Conservation (phyloP, 2,797 vertebrate species). For the Strix occidentalis region DNA sequence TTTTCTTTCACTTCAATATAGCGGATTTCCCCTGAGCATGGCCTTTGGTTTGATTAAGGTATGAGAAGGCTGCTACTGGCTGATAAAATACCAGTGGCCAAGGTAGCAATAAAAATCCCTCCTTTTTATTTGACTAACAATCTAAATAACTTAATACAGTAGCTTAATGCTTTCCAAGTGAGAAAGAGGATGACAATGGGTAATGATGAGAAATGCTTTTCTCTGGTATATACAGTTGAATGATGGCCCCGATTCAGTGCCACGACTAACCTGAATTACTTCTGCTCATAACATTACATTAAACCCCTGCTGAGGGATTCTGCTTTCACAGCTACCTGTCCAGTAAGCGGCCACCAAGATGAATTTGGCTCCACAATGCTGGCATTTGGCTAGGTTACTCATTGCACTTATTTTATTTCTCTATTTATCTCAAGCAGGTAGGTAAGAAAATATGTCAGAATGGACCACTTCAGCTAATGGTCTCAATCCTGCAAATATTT, state of each 20-base stretch:
- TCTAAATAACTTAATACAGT: background rate
- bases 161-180: background rate
- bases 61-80: background rate
- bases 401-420: background rate
- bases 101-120: background rate
- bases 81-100: background rate
- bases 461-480: background rate
- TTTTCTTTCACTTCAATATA: background rate
- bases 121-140: background rate
- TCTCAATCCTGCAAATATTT: background rate
- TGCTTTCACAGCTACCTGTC: background rate
- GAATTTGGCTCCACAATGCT: background rate
- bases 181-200: background rate
- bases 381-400: background rate
- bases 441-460: background rate
- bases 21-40: background rate
- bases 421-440: background rate
- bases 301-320: background rate
- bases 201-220: background rate
- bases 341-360: background rate
- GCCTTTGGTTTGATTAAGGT: background rate
- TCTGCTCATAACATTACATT: background rate
- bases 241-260: background rate
- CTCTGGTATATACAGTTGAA: background rate
- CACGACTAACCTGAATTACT: background rate